Conservation (phyloP, 2,797 vertebrate species). For the Lycodopsis pacificus region DNA sequence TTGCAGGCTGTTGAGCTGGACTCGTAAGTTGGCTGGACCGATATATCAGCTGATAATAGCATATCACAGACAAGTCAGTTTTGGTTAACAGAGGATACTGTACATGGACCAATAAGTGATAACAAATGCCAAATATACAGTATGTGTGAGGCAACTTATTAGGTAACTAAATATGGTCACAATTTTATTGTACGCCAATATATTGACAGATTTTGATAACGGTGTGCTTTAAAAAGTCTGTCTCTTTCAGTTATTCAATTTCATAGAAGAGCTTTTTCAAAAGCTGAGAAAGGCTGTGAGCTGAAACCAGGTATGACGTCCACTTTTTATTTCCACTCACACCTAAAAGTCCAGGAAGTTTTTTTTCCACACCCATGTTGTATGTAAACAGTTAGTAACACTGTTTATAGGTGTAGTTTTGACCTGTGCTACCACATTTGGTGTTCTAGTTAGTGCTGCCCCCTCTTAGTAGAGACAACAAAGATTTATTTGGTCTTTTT, state of each 20-base stretch:
- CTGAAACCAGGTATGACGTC: not conserved
- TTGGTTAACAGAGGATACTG: not conserved
- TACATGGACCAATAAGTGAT: not conserved
- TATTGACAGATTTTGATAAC: not conserved
- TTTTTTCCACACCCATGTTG: not conserved
- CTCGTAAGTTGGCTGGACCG: no score
- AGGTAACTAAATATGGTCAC: not conserved
- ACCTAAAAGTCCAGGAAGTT: not conserved
- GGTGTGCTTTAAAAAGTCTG: not conserved
- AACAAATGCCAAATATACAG: not conserved
- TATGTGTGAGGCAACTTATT: not conserved
- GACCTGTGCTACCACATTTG: not conserved
- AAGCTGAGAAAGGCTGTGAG: not conserved
- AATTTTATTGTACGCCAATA: not conserved
- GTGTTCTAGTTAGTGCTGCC: not conserved
- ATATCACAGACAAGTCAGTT: not conserved
- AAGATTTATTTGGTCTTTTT: no score
- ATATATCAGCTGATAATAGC: not conserved
- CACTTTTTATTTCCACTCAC: constrained; percentile 1
- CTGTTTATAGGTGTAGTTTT: not conserved
- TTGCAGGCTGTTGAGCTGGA: not conserved
- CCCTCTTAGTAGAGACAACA: no score
- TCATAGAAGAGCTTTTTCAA: not conserved
- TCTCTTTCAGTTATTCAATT: not conserved
- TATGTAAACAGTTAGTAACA: not conserved